Evolutionary conservation across 2,113 vertebrate species (phyloP).

Genomic region (Malurus elegans): DNA sequence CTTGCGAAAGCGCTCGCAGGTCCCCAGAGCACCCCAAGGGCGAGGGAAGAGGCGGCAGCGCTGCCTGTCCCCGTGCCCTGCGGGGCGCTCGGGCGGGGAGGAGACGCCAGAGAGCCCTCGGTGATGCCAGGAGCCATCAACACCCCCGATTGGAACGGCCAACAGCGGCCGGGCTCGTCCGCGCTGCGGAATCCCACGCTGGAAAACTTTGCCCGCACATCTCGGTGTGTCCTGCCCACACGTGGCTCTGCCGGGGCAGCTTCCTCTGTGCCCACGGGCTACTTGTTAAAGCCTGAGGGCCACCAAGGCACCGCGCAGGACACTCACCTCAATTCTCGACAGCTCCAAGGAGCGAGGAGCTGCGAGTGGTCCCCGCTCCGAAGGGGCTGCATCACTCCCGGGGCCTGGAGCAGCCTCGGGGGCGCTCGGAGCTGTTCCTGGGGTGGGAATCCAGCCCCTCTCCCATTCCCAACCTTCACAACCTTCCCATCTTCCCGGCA

Average conservation of each 20-base stretch:
- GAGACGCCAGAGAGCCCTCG: background rate
- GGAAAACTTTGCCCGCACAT: fast-evolving
- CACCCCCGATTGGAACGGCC: fast-evolving
- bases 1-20: background rate
- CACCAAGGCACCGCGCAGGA: fast-evolving
- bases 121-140: background rate
- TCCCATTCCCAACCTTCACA: background rate
- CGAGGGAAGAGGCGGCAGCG: background rate
- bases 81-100: fast-evolving
- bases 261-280: background rate
- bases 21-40: background rate
- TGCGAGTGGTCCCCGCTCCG: fast-evolving
- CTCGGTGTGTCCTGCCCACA: background rate
- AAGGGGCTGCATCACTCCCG: background rate
- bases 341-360: fast-evolving
- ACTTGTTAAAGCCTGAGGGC: fast-evolving
- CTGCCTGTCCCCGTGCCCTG: background rate
- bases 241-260: background rate
- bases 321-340: fast-evolving
- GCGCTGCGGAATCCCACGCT: fast-evolving
- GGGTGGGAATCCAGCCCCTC: fast-evolving
- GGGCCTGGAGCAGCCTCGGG: fast-evolving
- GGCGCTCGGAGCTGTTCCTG: fast-evolving
- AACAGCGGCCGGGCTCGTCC: fast-evolving
- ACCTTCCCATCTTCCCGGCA: fast-evolving